Conservation (phyloP, 2,888 invertebrate genomes). For the Ptilodon capucinus region DNA sequence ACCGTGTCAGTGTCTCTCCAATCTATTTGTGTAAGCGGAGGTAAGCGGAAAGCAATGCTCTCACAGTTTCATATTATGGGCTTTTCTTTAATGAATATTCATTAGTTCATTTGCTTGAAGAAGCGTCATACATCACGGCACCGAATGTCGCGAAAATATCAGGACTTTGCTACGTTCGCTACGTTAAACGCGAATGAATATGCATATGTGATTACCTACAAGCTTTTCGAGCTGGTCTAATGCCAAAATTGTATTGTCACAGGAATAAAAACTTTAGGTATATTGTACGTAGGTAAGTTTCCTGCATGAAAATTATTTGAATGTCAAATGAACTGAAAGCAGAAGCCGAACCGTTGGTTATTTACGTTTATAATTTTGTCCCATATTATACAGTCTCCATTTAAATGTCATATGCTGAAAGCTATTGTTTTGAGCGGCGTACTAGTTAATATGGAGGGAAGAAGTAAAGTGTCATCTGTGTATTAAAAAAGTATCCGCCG, state of each 20-base stretch:
- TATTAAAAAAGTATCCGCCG: too few relatives aligned
- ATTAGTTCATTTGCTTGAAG: constrained; percentile 69
- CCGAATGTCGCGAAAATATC: constrained; percentile 51
- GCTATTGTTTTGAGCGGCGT: not conserved
- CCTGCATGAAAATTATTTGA: constrained; percentile 17
- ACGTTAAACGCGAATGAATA: constrained; percentile 47
- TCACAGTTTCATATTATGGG: constrained; percentile 47
- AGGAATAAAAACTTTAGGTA: constrained; percentile 23
- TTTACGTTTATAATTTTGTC: too few relatives aligned
- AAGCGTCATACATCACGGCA: constrained; percentile 66
- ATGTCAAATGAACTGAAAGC: constrained; percentile 22
- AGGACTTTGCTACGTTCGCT: constrained; percentile 39
- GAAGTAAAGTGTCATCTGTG: too few relatives aligned
- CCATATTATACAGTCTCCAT: too few relatives aligned
- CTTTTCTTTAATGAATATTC: constrained; percentile 69
- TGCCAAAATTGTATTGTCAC: constrained; percentile 33
- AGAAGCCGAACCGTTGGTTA: constrained; percentile 10
- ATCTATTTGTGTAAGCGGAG: constrained; percentile 42
- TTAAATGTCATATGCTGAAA: not conserved
- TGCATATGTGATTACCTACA: constrained; percentile 43
- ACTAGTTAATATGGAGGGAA: too few relatives aligned
- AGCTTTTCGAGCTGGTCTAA: constrained; percentile 33
- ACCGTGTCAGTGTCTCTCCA: constrained; percentile 29
- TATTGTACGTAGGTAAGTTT: constrained; percentile 11
- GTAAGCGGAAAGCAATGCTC: constrained; percentile 52